Percentiles rank a stretch among this genome's conserved stretches.
Evolutionary conservation across 2,797 vertebrate species (phyloP).

Genomic region (Lithobates sylvaticus): DNA sequence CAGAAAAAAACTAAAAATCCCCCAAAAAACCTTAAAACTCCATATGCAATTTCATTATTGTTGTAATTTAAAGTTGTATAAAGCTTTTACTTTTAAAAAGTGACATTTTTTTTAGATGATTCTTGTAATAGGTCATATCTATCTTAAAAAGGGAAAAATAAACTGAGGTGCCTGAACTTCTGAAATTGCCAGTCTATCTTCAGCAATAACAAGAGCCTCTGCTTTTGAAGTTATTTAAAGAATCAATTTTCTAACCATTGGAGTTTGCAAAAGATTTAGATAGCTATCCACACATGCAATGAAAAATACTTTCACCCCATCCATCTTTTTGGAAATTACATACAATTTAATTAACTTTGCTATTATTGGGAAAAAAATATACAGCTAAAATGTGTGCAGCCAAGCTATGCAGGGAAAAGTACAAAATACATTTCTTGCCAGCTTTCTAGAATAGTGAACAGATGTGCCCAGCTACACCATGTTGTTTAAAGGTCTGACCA

Average conservation of each 20-base stretch:
- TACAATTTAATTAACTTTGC: constrained; percentile 18
- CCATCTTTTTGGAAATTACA: constrained; percentile 23
- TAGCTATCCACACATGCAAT: constrained; percentile 9
- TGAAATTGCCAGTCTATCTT: constrained; percentile 1
- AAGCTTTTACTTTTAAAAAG: not conserved
- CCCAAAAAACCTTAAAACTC: too few relatives aligned
- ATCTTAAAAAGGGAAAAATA: constrained; percentile 2
- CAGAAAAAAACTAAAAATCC: too few relatives aligned
- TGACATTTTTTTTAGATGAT: not conserved
- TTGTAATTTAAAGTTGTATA: not conserved
- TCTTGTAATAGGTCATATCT: not conserved
- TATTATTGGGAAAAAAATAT: constrained; percentile 5
- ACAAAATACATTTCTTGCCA: constrained; percentile 3
- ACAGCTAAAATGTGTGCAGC: constrained; percentile 12
- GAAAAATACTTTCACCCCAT: constrained; percentile 1
- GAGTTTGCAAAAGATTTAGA: constrained; percentile 22
- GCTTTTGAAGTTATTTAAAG: constrained; percentile 3
- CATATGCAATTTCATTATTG: too few relatives aligned
- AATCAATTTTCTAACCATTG: constrained; percentile 27
- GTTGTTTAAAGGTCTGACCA: not conserved
- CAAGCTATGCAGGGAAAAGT: not conserved
- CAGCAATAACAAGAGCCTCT: not conserved
- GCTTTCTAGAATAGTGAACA: not conserved
- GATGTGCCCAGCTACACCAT: not conserved
- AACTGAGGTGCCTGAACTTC: not conserved